Evolutionary conservation across 1,140 invertebrate genomes (phyloP).

Genomic region (Bombus breviceps): DNA sequence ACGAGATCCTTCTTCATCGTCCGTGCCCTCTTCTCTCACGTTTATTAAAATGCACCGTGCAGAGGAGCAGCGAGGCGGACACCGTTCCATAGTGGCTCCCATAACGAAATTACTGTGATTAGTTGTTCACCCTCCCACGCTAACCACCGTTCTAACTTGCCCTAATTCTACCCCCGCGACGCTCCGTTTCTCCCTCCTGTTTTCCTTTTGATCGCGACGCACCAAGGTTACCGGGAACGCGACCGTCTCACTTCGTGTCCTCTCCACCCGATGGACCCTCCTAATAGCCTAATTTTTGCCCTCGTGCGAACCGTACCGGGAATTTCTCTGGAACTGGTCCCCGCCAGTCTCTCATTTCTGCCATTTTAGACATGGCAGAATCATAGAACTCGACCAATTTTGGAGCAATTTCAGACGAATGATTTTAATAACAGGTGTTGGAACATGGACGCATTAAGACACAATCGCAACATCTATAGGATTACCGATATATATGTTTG

Average conservation of each 20-base stretch:
- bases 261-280: not conserved
- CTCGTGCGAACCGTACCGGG: not conserved
- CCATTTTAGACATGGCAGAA: not conserved
- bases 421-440: not conserved
- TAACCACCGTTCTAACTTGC: slow-evolving; percentile 70
- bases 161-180: slow-evolving; percentile 67
- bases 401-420: not conserved
- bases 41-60: slow-evolving; percentile 72
- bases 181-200: slow-evolving; percentile 16
- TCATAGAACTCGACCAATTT: not conserved
- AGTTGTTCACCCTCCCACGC: slow-evolving; percentile 73
- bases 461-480: too few species aligned
- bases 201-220: slow-evolving; percentile 32
- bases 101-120: slow-evolving; percentile 77
- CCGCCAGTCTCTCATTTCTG: not conserved
- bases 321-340: not conserved
- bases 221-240: slow-evolving; percentile 43
- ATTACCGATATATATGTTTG: too few species aligned
- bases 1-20: not conserved
- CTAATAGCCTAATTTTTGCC: slow-evolving; percentile 53
- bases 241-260: slow-evolving; percentile 12
- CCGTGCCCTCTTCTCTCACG: slow-evolving; percentile 32
- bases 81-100: slow-evolving; percentile 62
- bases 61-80: slow-evolving; percentile 48
- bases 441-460: not conserved